These are phyloP conservation scores for Malurus melanocephalus DNA, from an alignment of 2,113 vertebrate genomes.

Conservation along the genomic window DNA sequence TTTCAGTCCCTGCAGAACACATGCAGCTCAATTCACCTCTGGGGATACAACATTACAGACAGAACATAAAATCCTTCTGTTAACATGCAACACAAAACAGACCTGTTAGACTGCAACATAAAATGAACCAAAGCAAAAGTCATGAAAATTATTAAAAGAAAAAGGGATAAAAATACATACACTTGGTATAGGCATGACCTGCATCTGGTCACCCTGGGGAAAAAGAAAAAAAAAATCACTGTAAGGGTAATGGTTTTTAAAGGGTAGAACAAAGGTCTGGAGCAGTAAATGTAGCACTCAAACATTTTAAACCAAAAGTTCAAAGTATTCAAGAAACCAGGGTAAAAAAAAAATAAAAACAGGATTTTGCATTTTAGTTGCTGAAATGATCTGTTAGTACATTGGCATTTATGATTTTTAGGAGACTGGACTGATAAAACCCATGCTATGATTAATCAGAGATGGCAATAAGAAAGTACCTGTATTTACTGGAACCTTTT, in stretches of 20 bases:
- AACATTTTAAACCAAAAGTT: conserved; percentile 50
- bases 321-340: conserved; percentile 42
- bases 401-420: conserved; percentile 6
- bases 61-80: conserved; percentile 32
- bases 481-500: conserved; percentile 50
- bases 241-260: conserved; percentile 63
- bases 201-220: conserved; percentile 91
- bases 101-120: conserved; percentile 53
- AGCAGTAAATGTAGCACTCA: conserved; percentile 34
- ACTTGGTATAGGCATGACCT: conserved; percentile 90
- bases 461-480: background rate
- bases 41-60: background rate
- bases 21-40: background rate
- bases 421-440: conserved; percentile 39
- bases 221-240: conserved; percentile 69
- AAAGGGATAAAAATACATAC: conserved; percentile 86
- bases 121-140: conserved; percentile 62
- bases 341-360: background rate
- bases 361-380: conserved; percentile 25
- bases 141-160: conserved; percentile 63
- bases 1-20: background rate
- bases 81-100: conserved; percentile 56
- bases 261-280: conserved; percentile 57
- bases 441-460: conserved; percentile 48
- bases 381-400: conserved; percentile 46